Conservation (phyloP, 2,797 vertebrate species). For the Pelobates cultripes region DNA sequence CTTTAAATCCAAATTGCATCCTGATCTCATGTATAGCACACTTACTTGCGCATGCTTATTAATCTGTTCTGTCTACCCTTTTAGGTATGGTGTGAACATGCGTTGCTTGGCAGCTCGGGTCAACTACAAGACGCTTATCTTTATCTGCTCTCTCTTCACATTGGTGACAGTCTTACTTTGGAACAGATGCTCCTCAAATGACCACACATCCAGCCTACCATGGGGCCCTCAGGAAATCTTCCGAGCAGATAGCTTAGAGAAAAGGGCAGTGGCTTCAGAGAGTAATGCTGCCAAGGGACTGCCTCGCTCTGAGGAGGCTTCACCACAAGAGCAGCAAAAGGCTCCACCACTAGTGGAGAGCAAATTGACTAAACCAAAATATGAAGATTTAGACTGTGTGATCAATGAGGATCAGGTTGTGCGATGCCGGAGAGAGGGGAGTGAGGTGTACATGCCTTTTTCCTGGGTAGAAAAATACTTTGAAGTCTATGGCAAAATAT, state of each 20-base stretch:
- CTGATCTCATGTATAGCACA: neutral
- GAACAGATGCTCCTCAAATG: constrained; percentile 88
- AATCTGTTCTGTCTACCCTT: constrained; percentile 23
- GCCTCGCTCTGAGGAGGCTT: constrained; percentile 72
- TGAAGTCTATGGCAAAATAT: constrained; percentile 92
- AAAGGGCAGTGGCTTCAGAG: constrained; percentile 72
- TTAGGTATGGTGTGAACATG: constrained; percentile 87
- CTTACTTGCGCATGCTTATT: neutral
- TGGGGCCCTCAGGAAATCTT: constrained; percentile 64
- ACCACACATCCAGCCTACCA: constrained; percentile 74
- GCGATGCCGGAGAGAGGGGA: constrained; percentile 86
- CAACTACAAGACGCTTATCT: constrained; percentile 95
- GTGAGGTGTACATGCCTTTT: constrained; percentile 92
- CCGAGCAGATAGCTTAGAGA: constrained; percentile 66
- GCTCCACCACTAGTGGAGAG: constrained; percentile 82
- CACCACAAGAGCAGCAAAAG: constrained; percentile 74
- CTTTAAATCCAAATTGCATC: too few species aligned
- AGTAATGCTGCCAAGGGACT: constrained; percentile 75
- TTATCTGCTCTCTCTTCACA: constrained; percentile 92
- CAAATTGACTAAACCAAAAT: constrained; percentile 75
- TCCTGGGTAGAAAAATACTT: constrained; percentile 96
- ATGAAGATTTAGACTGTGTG: constrained; percentile 95
- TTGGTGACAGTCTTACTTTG: constrained; percentile 90
- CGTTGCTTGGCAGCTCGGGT: constrained; percentile 96
- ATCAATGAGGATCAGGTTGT: constrained; percentile 93